These are phyloP conservation scores for Cetoscarus ocellatus DNA, from an alignment of 2,797 vertebrate species.

Conservation along the genomic window DNA sequence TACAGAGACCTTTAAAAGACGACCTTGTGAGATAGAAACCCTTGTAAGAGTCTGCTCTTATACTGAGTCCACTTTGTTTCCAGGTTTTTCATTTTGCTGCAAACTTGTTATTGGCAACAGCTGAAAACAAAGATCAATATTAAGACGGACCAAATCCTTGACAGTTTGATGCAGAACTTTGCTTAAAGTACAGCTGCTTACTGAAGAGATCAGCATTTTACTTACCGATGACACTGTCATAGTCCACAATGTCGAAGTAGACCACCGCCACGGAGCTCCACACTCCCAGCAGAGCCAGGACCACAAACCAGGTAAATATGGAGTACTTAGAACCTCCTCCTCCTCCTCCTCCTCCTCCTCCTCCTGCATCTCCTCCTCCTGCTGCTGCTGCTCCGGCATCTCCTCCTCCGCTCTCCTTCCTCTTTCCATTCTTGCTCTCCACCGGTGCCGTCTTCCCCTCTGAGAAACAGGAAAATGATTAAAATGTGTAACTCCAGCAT, in stretches of 20 bases:
- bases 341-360: constrained; percentile 63
- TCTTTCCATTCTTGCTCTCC: constrained; percentile 76
- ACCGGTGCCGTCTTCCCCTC: constrained; percentile 60
- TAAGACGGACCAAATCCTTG: not conserved
- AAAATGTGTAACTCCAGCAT: not conserved
- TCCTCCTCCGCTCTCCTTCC: constrained; percentile 62
- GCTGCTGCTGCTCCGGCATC: constrained; percentile 64
- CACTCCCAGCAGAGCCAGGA: constrained; percentile 93
- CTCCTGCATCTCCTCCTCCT: constrained; percentile 66
- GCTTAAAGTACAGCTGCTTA: too few species aligned
- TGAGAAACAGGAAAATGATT: constrained; percentile 31
- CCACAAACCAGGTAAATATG: constrained; percentile 95
- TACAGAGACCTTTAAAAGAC: too few species aligned
- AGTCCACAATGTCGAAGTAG: constrained; percentile 98
- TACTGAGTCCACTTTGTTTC: too few species aligned
- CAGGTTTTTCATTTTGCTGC: not conserved
- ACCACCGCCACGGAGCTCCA: constrained; percentile 97
- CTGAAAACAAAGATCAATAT: not conserved
- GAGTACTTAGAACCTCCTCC: constrained; percentile 86
- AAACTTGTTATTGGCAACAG: too few species aligned
- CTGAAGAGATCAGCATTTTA: not conserved
- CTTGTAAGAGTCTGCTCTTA: too few species aligned
- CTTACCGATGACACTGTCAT: constrained; percentile 94
- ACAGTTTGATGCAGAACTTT: not conserved
- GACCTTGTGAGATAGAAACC: too few species aligned